Evolutionary conservation across 2,113 vertebrate species (phyloP).

Genomic region (Amblyopsis rosae): DNA sequence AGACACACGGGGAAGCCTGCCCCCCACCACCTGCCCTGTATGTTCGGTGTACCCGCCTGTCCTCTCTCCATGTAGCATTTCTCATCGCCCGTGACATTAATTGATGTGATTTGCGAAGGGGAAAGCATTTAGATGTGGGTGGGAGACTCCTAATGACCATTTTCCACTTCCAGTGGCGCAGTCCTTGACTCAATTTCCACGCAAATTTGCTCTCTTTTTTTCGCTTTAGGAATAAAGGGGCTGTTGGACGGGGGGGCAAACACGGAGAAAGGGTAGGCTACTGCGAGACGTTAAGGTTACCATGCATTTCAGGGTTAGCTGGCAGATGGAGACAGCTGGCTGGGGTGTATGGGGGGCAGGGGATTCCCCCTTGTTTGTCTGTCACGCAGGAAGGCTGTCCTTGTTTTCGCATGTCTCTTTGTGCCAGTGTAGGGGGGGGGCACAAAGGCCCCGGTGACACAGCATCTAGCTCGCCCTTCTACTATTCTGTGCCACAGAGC

Average conservation of each 20-base stretch:
- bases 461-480: slow-evolving; percentile 61
- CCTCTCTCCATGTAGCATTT: slow-evolving; percentile 74
- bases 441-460: slow-evolving; percentile 64
- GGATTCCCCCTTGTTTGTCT: slow-evolving; percentile 66
- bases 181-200: slow-evolving; percentile 74
- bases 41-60: slow-evolving; percentile 70
- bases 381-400: slow-evolving; percentile 60
- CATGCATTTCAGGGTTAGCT: slow-evolving; percentile 72
- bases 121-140: slow-evolving; percentile 76
- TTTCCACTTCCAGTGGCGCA: slow-evolving; percentile 79
- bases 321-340: slow-evolving; percentile 77
- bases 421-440: slow-evolving; percentile 71
- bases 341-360: slow-evolving; percentile 39
- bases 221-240: slow-evolving; percentile 51
- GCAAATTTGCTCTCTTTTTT: slow-evolving; percentile 69
- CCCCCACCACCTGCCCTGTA: slow-evolving; percentile 72
- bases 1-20: slow-evolving; percentile 61
- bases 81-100: slow-evolving; percentile 77
- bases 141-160: slow-evolving; percentile 81
- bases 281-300: slow-evolving; percentile 50
- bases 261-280: no score
- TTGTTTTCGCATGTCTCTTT: slow-evolving; percentile 55
- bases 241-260: slow-evolving; percentile 40
- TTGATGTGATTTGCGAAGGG: slow-evolving; percentile 80
- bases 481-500: slow-evolving; percentile 56